Percentiles rank a stretch among this genome's conserved stretches.
These are phyloP conservation scores for Andricus grossulariae DNA, from an alignment of 1,140 invertebrate genomes.

Conservation along the genomic window DNA sequence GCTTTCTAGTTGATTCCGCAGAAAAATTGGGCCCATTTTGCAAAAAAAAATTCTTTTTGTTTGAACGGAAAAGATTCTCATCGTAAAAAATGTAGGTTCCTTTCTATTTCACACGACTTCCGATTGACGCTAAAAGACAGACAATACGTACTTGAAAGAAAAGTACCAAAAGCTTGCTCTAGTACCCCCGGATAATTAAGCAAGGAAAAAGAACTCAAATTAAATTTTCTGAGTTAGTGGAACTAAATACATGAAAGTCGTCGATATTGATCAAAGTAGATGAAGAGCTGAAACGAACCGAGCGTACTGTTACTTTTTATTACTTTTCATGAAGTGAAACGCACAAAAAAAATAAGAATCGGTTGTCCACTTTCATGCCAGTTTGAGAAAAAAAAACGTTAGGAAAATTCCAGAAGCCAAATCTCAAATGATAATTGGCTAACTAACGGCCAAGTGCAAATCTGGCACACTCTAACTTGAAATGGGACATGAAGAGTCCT, in stretches of 20 bases:
- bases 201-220: not conserved
- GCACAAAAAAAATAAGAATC: slow-evolving; percentile 14
- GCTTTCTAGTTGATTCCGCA: too few relatives aligned
- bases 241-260: slow-evolving; percentile 49
- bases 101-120: not conserved
- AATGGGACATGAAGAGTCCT: not conserved
- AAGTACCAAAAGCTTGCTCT: not conserved
- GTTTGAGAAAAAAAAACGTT: not conserved
- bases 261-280: slow-evolving; percentile 49
- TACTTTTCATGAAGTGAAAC: slow-evolving; percentile 10
- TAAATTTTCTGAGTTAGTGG: slow-evolving; percentile 36
- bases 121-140: not conserved
- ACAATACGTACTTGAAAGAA: not conserved
- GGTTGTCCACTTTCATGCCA: not conserved
- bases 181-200: not conserved
- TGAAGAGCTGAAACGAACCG: slow-evolving; percentile 14
- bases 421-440: slow-evolving; percentile 23
- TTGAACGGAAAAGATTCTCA: too few relatives aligned
- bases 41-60: too few relatives aligned
- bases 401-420: slow-evolving; percentile 1
- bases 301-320: slow-evolving; percentile 53
- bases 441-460: not conserved
- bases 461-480: not conserved
- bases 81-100: not conserved
- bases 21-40: too few relatives aligned